Conservation (phyloP, 2,888 invertebrate species). For the Digitonthophagus gazella region DNA sequence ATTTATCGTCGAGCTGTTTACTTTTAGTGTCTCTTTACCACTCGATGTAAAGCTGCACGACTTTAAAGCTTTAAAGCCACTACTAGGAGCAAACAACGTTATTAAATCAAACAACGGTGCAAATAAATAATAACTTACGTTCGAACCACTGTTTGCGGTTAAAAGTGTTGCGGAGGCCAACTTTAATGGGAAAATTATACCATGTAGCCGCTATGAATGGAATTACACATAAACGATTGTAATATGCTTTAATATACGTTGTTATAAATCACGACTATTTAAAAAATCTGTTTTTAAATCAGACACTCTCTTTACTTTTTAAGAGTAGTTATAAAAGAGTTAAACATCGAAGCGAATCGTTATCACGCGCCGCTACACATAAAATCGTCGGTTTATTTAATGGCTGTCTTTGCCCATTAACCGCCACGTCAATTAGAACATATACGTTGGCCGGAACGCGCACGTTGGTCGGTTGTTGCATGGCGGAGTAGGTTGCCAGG, state of each 20-base stretch:
- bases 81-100: not conserved
- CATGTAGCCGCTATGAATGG: not conserved
- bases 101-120: not conserved
- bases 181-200: not conserved
- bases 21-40: not conserved
- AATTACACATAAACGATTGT: not conserved
- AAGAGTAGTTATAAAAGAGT: not conserved
- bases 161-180: not conserved
- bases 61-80: not conserved
- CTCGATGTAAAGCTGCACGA: not conserved
- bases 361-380: slow-evolving; percentile 1
- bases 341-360: not conserved
- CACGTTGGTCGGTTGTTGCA: slow-evolving; percentile 3
- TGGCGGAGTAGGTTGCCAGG: not conserved
- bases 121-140: not conserved
- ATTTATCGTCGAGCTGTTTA: not conserved
- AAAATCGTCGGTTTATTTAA: slow-evolving; percentile 7
- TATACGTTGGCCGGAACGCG: slow-evolving; percentile 1
- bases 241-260: not conserved
- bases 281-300: not conserved
- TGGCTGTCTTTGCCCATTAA: slow-evolving; percentile 4
- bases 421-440: slow-evolving; percentile 5
- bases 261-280: not conserved
- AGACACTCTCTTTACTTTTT: not conserved
- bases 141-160: not conserved